Conservation (phyloP, 2,113 vertebrate species). For the Pseudorhombus dupliciocellatus region DNA sequence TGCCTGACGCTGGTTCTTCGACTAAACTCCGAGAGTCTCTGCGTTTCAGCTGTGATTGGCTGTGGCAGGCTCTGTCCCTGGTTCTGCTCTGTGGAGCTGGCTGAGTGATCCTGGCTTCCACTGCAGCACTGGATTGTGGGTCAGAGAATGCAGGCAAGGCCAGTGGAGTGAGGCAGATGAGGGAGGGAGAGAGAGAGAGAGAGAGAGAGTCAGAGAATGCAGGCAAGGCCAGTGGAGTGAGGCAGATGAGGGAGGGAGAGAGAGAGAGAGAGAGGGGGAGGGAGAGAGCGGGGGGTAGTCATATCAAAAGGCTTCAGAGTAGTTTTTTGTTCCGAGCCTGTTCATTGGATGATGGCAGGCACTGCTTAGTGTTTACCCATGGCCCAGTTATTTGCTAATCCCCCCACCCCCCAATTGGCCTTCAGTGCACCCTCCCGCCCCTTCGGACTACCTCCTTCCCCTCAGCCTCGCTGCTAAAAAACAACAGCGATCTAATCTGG, state of each 20-base stretch:
- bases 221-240: conserved; percentile 66
- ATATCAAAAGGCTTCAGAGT: conserved; percentile 66
- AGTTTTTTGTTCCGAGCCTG: conserved; percentile 58
- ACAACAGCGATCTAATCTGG: conserved; percentile 75
- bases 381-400: conserved; percentile 81
- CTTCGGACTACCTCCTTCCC: conserved; percentile 51
- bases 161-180: conserved; percentile 58
- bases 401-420: conserved; percentile 53
- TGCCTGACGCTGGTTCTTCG: conserved; percentile 17
- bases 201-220: conserved; percentile 57
- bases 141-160: conserved; percentile 67
- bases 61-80: conserved; percentile 38
- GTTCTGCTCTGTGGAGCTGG: conserved; percentile 43
- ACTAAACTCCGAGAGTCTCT: conserved; percentile 27
- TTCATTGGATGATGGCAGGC: conserved; percentile 67
- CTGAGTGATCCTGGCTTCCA: conserved; percentile 51
- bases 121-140: conserved; percentile 69
- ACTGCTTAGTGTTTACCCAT: conserved; percentile 75
- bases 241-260: conserved; percentile 37
- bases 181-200: conserved; percentile 17
- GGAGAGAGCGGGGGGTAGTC: conserved; percentile 51
- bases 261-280: conserved; percentile 9
- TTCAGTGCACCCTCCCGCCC: conserved; percentile 58
- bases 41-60: conserved; percentile 50
- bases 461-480: conserved; percentile 62